phyloP scores from a whole-genome alignment of 2,113 vertebrate genomes.

The Chrysochloris asiatica region DNA sequence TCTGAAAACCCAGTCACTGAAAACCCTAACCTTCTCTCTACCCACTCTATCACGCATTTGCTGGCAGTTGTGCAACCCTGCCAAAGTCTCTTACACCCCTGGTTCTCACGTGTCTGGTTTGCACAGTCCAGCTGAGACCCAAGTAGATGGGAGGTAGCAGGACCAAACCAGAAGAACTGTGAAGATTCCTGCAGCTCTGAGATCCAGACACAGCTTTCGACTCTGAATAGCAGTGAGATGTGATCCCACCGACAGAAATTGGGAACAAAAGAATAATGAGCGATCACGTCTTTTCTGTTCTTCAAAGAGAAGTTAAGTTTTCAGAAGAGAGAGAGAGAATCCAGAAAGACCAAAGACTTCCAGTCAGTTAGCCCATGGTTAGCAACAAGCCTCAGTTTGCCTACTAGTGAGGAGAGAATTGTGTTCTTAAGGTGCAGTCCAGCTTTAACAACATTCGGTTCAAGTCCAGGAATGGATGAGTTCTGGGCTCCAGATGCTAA shows the following conservation, averaged over 20 bases:
- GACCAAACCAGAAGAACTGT: too few relatives aligned
- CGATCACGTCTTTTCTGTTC: neutral
- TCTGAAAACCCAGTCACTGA: neutral
- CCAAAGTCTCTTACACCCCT: neutral
- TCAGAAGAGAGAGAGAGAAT: slow-evolving; percentile 47
- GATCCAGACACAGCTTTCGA: neutral
- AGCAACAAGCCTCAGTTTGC: neutral
- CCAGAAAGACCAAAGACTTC: neutral
- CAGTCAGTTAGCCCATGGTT: neutral
- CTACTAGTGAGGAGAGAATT: neutral
- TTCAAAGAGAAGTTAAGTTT: slow-evolving; percentile 56
- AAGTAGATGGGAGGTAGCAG: neutral
- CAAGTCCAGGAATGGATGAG: too few relatives aligned
- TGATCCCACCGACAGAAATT: neutral
- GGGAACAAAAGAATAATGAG: neutral
- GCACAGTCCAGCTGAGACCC: neutral
- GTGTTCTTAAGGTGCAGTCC: too few relatives aligned
- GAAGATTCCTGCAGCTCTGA: neutral
- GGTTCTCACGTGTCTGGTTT: neutral
- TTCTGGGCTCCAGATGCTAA: too few relatives aligned
- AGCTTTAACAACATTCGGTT: too few relatives aligned
- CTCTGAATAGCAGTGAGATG: neutral
- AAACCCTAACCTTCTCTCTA: neutral
- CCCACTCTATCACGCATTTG: neutral
- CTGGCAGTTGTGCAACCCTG: rapidly evolving